These are phyloP conservation scores for Drosophila burlai DNA, from an alignment of 1,140 invertebrate genomes.

Conservation along the genomic window DNA sequence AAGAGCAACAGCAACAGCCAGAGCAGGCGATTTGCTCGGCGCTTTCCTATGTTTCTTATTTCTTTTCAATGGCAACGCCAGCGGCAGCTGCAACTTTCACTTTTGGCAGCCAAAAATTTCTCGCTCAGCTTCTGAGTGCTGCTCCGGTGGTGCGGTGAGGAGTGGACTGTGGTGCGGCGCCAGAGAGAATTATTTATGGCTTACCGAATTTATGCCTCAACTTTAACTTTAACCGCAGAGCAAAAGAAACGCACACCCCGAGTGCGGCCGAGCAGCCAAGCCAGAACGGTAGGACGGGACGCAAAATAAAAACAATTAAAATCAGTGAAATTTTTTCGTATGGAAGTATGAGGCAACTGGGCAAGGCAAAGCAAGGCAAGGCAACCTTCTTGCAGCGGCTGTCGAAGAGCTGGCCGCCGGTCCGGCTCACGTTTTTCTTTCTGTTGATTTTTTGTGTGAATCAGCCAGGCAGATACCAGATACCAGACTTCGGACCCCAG, in stretches of 20 bases:
- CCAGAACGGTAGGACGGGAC: constrained; percentile 68
- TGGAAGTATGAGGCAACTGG: constrained; percentile 36
- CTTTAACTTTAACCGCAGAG: constrained; percentile 76
- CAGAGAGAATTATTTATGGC: constrained; percentile 72
- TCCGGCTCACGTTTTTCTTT: constrained; percentile 35
- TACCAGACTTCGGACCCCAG: constrained; percentile 25
- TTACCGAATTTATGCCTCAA: constrained; percentile 75
- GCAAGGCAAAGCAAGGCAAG: constrained; percentile 8
- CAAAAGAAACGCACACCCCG: constrained; percentile 28
- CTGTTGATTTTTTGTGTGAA: constrained; percentile 30
- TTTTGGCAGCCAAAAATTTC: constrained; percentile 82
- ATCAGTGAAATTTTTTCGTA: constrained; percentile 75
- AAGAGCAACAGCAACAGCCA: constrained; percentile 18
- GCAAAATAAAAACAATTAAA: constrained; percentile 72
- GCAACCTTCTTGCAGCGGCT: constrained; percentile 43
- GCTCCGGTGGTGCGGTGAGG: constrained; percentile 6
- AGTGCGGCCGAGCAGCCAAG: constrained; percentile 53
- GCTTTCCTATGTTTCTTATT: constrained; percentile 70
- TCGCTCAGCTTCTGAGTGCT: constrained; percentile 74
- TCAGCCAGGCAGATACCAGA: constrained; percentile 36
- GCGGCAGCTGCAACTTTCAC: constrained; percentile 80
- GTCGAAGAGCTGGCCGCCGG: constrained; percentile 16
- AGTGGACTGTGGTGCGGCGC: constrained; percentile 41
- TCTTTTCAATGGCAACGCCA: constrained; percentile 74
- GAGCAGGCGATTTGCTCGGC: constrained; percentile 62